phyloP scores from a whole-genome alignment of 2,797 vertebrate species.

The Tenualosa thibaudeaui region DNA sequence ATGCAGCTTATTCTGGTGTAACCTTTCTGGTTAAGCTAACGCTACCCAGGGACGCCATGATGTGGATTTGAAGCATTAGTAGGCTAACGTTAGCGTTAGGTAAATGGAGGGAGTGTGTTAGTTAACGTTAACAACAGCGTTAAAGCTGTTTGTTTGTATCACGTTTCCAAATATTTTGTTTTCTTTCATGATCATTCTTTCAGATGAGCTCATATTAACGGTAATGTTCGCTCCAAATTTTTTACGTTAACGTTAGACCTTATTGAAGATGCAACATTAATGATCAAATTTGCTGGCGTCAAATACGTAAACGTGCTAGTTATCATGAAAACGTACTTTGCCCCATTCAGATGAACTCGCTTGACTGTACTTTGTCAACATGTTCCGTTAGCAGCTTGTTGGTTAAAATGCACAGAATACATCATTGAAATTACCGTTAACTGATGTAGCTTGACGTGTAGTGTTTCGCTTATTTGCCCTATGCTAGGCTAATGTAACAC shows the following conservation, averaged over 20 bases:
- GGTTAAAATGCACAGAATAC: neutral
- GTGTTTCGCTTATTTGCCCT: neutral
- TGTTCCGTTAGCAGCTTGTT: neutral
- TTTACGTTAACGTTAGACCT: neutral
- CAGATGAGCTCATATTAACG: neutral
- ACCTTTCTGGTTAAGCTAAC: constrained; percentile 2
- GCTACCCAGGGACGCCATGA: constrained; percentile 7
- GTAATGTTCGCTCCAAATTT: neutral
- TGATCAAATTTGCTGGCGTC: neutral
- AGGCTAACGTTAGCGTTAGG: neutral
- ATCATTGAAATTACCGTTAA: neutral
- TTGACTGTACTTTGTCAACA: neutral
- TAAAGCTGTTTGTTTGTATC: neutral
- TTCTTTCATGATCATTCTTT: too few relatives aligned
- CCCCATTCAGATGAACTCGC: neutral
- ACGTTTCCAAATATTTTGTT: neutral
- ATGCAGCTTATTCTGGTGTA: neutral
- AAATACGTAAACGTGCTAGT: neutral
- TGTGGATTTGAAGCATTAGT: neutral
- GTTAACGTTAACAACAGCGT: neutral
- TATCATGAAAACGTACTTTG: neutral
- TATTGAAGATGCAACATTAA: neutral
- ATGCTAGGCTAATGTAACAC: neutral
- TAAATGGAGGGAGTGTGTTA: neutral
- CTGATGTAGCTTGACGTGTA: too few relatives aligned